Evolutionary conservation across 2,888 invertebrate genomes (phyloP).

Genomic region (Azorinus chamasolen): DNA sequence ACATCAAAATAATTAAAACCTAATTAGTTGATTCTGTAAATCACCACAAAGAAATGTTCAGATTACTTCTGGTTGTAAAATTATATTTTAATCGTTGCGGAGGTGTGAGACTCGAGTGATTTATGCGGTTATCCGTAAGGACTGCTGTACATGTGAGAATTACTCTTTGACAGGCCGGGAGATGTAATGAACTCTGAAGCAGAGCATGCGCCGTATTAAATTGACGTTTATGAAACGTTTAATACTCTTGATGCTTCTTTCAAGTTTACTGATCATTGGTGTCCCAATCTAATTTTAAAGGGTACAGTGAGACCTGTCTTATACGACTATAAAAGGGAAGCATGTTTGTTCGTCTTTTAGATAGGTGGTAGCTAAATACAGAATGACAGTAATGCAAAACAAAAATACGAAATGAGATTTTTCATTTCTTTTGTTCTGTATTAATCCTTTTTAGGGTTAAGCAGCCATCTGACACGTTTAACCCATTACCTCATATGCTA

Average conservation of each 20-base stretch:
- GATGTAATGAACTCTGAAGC: conserved; percentile 1
- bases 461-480: too few species aligned
- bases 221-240: conserved; percentile 6
- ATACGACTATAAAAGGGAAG: too few species aligned
- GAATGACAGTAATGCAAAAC: too few species aligned
- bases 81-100: conserved; percentile 19
- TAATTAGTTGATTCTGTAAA: conserved; percentile 16
- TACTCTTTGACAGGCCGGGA: background rate
- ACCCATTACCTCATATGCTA: too few species aligned
- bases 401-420: too few species aligned
- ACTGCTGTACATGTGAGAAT: background rate
- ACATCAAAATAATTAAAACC: conserved; percentile 21
- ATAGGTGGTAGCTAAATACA: too few species aligned
- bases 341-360: too few species aligned
- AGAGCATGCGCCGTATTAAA: background rate
- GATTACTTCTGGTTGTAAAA: conserved; percentile 18
- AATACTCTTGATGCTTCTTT: conserved; percentile 6
- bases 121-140: conserved; percentile 22
- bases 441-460: too few species aligned
- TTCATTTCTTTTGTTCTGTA: too few species aligned
- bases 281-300: too few species aligned
- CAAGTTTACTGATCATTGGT: background rate
- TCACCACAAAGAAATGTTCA: conserved; percentile 12
- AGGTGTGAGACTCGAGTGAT: conserved; percentile 15
- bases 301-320: too few species aligned